These are phyloP conservation scores for Rynchops niger DNA, from an alignment of 2,113 vertebrate genomes.

Conservation along the genomic window DNA sequence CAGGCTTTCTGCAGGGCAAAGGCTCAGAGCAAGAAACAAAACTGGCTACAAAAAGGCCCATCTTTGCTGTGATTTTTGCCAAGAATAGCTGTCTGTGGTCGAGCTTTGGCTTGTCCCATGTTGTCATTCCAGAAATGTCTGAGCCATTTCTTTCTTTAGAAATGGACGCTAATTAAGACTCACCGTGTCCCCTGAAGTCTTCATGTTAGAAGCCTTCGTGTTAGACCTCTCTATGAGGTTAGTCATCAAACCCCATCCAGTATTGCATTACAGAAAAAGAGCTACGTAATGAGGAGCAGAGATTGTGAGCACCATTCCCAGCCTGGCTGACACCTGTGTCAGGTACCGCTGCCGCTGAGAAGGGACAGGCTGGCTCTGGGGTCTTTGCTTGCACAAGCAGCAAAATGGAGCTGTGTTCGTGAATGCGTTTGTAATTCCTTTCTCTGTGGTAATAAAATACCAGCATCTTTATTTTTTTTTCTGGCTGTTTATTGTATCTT, in stretches of 20 bases:
- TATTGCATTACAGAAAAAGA: neutral
- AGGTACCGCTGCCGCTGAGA: fast-evolving
- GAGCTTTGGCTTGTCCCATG: neutral
- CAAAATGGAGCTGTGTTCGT: neutral
- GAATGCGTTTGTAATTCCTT: neutral
- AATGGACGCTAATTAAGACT: neutral
- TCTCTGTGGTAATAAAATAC: neutral
- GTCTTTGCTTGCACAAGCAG: neutral
- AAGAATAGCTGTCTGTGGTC: too few species aligned
- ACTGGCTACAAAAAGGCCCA: constrained; percentile 17
- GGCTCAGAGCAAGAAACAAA: too few species aligned
- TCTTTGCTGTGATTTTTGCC: constrained; percentile 23
- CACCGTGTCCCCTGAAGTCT: neutral
- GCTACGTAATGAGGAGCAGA: neutral
- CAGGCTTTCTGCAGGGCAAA: neutral
- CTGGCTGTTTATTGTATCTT: constrained; percentile 17
- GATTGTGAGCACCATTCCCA: fast-evolving
- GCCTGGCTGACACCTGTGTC: fast-evolving
- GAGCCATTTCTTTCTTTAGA: neutral
- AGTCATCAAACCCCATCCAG: neutral
- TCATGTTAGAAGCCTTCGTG: neutral
- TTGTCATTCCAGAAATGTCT: neutral
- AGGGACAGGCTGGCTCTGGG: neutral
- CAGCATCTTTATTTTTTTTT: neutral
- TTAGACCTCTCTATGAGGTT: neutral